Evolutionary conservation across 2,113 vertebrate genomes (phyloP).

Genomic region (Gambusia holbrooki): DNA sequence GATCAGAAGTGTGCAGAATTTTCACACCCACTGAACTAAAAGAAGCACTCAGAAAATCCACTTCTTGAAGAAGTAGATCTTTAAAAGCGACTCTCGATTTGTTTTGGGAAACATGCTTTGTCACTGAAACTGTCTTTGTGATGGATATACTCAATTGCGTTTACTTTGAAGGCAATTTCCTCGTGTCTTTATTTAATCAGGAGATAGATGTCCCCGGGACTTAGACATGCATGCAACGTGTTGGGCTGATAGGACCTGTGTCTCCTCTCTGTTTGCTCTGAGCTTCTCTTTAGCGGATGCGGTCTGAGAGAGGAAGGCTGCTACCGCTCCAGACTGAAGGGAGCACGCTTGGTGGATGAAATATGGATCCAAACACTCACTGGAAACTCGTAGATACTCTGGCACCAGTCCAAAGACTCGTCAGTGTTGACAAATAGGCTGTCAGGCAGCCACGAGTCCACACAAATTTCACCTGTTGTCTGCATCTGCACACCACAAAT

Average conservation of each 20-base stretch:
- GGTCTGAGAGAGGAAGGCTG: slow-evolving; percentile 16
- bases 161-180: slow-evolving; percentile 59
- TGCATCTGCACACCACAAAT: slow-evolving; percentile 27
- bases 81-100: slow-evolving; percentile 2
- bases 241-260: slow-evolving; percentile 20
- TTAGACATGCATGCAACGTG: slow-evolving; percentile 13
- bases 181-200: slow-evolving; percentile 48
- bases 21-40: no score
- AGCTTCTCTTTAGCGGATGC: neutral
- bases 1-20: neutral
- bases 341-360: slow-evolving; percentile 32
- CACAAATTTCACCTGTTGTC: slow-evolving; percentile 49
- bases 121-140: slow-evolving; percentile 27
- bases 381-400: slow-evolving; percentile 25
- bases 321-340: slow-evolving; percentile 14
- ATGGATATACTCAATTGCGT: slow-evolving; percentile 25
- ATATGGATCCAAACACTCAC: slow-evolving; percentile 19
- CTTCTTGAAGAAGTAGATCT: slow-evolving; percentile 4
- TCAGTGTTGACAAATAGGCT: slow-evolving; percentile 45
- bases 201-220: slow-evolving; percentile 7
- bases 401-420: slow-evolving; percentile 41
- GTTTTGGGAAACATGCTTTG: slow-evolving; percentile 9
- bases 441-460: neutral
- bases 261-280: slow-evolving; percentile 10
- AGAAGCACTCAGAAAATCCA: slow-evolving; percentile 21